A percentile compares a stretch with the other conserved stretches of the same genome.
These are phyloP conservation scores for Seladonia tumulorum DNA, from an alignment of 2,888 invertebrate species.

Conservation along the genomic window DNA sequence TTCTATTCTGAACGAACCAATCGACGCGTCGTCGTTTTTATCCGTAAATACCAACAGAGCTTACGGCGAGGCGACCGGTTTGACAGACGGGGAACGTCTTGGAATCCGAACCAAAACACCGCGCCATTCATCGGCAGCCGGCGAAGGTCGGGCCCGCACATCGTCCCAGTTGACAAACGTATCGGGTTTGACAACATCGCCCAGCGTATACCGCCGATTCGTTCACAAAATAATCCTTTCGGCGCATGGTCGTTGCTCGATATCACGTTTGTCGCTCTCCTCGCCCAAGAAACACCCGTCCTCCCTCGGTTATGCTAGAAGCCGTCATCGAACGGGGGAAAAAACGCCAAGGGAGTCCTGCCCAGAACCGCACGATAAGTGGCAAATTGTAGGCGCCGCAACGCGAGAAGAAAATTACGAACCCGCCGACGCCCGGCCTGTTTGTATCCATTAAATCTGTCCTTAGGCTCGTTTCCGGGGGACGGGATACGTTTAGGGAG, in stretches of 20 bases:
- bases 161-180: slow-evolving; percentile 60
- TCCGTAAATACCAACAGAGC: slow-evolving; percentile 57
- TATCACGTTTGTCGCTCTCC: not conserved
- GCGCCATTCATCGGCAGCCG: slow-evolving; percentile 74
- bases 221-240: slow-evolving; percentile 55
- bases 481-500: not conserved
- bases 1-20: slow-evolving; percentile 55
- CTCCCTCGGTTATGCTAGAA: not conserved
- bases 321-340: not conserved
- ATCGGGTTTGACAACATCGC: slow-evolving; percentile 43
- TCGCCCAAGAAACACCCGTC: not conserved
- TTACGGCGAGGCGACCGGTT: slow-evolving; percentile 55
- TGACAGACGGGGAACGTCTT: slow-evolving; percentile 64
- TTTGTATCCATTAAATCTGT: not conserved
- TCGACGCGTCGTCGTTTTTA: slow-evolving; percentile 63
- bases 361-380: not conserved
- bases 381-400: not conserved
- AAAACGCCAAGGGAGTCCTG: not conserved
- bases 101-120: slow-evolving; percentile 73
- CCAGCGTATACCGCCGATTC: slow-evolving; percentile 9
- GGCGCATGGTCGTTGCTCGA: not conserved
- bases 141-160: slow-evolving; percentile 60
- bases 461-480: not conserved
- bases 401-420: not conserved
- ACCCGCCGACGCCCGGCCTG: not conserved